Evolutionary conservation across 2,113 vertebrate genomes (phyloP).

Genomic region (Semnornis frantzii): DNA sequence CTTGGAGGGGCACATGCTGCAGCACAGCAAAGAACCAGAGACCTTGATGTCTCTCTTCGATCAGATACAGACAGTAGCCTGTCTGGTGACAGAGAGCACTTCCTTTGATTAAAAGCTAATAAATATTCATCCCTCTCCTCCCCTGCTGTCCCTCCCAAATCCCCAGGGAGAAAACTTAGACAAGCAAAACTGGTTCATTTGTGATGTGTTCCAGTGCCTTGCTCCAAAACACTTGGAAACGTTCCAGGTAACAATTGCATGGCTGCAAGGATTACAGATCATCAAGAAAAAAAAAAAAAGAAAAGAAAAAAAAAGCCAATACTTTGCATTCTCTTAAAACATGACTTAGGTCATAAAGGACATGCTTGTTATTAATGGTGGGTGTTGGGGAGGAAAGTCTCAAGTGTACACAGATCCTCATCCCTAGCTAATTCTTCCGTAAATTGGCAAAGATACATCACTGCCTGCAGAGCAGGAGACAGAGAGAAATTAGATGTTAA

Average conservation of each 20-base stretch:
- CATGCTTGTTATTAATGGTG: constrained; percentile 47
- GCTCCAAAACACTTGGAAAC: constrained; percentile 52
- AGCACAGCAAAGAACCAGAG: constrained; percentile 1
- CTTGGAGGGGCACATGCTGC: background rate
- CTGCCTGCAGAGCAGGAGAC: constrained; percentile 40
- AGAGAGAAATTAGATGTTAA: constrained; percentile 47
- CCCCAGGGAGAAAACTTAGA: constrained; percentile 27
- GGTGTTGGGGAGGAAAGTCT: constrained; percentile 28
- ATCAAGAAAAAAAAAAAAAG: background rate
- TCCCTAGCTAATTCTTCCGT: constrained; percentile 45
- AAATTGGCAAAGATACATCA: constrained; percentile 52
- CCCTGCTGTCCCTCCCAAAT: constrained; percentile 27
- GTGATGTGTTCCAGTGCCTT: background rate
- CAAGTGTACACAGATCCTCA: constrained; percentile 52
- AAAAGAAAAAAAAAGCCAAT: background rate
- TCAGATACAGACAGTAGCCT: constrained; percentile 58
- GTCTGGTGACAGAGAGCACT: constrained; percentile 53
- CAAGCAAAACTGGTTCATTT: constrained; percentile 47
- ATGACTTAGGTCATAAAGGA: constrained; percentile 31
- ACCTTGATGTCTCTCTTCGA: constrained; percentile 52
- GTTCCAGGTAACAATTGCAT: background rate
- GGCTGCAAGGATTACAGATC: background rate
- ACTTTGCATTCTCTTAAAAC: constrained; percentile 38
- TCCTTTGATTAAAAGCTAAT: constrained; percentile 69
- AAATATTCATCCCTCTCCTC: constrained; percentile 65